phyloP scores from a whole-genome alignment of 2,888 invertebrate species.

The Anthophora plumipes region DNA sequence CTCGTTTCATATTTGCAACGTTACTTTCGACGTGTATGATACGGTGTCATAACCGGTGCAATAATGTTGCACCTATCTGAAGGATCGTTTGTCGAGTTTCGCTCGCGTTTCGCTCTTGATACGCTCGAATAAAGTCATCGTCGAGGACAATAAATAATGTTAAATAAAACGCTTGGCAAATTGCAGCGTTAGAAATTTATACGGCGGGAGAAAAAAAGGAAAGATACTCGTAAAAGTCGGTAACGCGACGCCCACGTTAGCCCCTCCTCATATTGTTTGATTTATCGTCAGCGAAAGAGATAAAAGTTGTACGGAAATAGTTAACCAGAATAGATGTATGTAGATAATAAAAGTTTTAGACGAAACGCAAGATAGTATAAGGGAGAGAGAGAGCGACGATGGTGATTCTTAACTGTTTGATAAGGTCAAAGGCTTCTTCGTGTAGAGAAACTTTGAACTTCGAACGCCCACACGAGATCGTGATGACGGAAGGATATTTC shows the following conservation, averaged over 20 bases:
- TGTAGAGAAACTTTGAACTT: constrained; percentile 24
- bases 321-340: neutral
- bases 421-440: constrained; percentile 33
- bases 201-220: neutral
- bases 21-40: neutral
- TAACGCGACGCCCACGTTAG: neutral
- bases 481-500: neutral
- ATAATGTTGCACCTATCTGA: neutral
- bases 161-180: neutral
- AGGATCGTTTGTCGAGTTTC: neutral
- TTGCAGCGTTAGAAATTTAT: neutral
- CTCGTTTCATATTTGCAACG: neutral
- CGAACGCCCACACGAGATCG: constrained; percentile 1
- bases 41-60: neutral
- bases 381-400: neutral
- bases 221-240: neutral
- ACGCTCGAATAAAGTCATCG: neutral
- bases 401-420: constrained; percentile 1
- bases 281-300: neutral
- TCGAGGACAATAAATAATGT: neutral
- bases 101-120: neutral
- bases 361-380: neutral
- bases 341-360: neutral
- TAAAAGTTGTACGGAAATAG: neutral
- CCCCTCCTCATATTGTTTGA: neutral